These are phyloP conservation scores for Lordiphosa clarofinis DNA, from an alignment of 1,140 invertebrate genomes.

Conservation along the genomic window DNA sequence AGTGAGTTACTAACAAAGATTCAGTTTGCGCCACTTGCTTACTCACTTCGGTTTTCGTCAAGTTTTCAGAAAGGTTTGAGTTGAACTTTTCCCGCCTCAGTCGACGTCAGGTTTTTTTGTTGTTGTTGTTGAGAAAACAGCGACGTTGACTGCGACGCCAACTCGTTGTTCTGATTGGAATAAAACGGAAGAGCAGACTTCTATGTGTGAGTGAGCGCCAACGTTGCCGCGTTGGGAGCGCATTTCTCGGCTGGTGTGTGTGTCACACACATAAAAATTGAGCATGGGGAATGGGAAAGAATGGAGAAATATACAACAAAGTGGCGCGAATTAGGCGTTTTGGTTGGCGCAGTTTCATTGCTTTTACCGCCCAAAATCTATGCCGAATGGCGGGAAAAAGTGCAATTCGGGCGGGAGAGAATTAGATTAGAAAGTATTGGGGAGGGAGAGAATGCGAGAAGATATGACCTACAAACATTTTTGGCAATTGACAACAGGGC, in stretches of 20 bases:
- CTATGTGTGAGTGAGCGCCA: constrained; percentile 20
- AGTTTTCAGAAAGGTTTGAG: constrained; percentile 60
- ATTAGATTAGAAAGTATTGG: constrained; percentile 53
- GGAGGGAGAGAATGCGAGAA: not conserved
- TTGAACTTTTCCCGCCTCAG: constrained; percentile 58
- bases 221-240: constrained; percentile 28
- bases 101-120: constrained; percentile 40
- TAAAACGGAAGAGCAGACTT: constrained; percentile 57
- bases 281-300: constrained; percentile 46
- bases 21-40: constrained; percentile 56
- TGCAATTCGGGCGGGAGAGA: constrained; percentile 59
- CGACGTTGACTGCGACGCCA: constrained; percentile 12
- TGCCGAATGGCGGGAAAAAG: constrained; percentile 63
- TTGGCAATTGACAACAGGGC: no score
- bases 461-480: not conserved
- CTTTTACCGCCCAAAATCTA: constrained; percentile 74
- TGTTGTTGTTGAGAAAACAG: constrained; percentile 39
- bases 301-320: constrained; percentile 54
- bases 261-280: constrained; percentile 43
- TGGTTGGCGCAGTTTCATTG: constrained; percentile 65
- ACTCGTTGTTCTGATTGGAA: constrained; percentile 66
- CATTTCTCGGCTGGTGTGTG: constrained; percentile 21
- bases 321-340: constrained; percentile 73
- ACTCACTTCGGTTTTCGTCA: constrained; percentile 58
- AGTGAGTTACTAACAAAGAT: constrained; percentile 43